Evolutionary conservation across 2,888 invertebrate species (phyloP).

Genomic region (Orthosia cruda): DNA sequence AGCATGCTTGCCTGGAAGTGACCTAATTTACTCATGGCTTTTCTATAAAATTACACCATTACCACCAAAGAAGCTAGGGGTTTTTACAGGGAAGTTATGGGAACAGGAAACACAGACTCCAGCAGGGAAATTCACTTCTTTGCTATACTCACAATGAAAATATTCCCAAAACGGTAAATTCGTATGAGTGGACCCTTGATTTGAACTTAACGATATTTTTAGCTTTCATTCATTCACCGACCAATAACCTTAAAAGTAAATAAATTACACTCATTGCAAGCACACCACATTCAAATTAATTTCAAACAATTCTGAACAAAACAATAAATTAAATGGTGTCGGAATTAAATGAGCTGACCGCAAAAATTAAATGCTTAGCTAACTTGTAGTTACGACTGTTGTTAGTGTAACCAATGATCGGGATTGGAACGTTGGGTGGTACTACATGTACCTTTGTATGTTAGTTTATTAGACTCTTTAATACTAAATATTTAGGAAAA

Average conservation of each 20-base stretch:
- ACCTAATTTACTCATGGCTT: background rate
- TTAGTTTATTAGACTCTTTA: background rate
- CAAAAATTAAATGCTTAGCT: slow-evolving; percentile 59
- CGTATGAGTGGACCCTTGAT: background rate
- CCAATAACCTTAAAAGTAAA: slow-evolving; percentile 29
- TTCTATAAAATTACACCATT: too few species aligned
- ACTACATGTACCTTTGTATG: too few species aligned
- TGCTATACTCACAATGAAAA: too few species aligned
- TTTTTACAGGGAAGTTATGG: too few species aligned
- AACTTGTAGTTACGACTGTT: slow-evolving; percentile 47
- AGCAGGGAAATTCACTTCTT: too few species aligned
- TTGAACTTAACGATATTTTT: background rate
- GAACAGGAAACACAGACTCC: too few species aligned
- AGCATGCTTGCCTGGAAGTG: background rate
- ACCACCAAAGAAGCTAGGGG: too few species aligned
- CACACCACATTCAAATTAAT: slow-evolving; percentile 50
- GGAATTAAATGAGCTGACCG: slow-evolving; percentile 49
- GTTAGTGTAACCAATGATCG: slow-evolving; percentile 16
- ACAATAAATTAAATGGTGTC: slow-evolving; percentile 48
- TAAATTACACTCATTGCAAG: slow-evolving; percentile 39
- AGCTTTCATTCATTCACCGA: background rate
- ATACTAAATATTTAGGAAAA: too few species aligned
- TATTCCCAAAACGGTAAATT: too few species aligned
- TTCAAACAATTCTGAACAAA: slow-evolving; percentile 48
- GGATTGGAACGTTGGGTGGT: slow-evolving; percentile 33